Base-by-base conservation (phyloP, 2,888 invertebrate genomes). In the Cerastis rubricosa region DNA sequence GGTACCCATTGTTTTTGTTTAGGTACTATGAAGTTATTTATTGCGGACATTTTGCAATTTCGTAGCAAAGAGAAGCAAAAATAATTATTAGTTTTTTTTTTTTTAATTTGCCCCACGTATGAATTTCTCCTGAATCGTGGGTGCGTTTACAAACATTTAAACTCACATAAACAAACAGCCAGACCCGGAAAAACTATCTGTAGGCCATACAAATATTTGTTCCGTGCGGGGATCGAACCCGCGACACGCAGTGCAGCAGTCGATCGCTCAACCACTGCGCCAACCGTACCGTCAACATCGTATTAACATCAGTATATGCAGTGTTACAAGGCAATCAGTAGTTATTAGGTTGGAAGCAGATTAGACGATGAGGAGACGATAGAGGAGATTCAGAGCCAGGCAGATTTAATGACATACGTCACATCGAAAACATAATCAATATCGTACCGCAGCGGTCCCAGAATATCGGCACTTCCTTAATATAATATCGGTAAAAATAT, bases 401-500 rank as follows among this genome's bases (percentile, higher is more conserved):
- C 2, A 57, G 57, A 57, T 14, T 57, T 25, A 57, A 25, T 7
- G 17, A 57, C 6, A n/a, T 17, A 17, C 25, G 17, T 29, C 29
- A 59, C 8, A 29, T 17, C 19, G 59, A 19, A 59, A 59, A 19
- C 29, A 9, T 19, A 29, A 19, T 1, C 29, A 1, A 29, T 29
- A 29, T 29, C 7, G 29, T 8, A 17, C 17, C 19, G 11, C 11
- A 19, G 35, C 9, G 35, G 35, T 19, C 9, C 61, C 35, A 9
- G 19, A 61, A 61, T 29, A 59, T 59, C 59, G 17, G 17, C 59
- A 9, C 29, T 59, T 29, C 29, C 59, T 12, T 40, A 63, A 78
- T 35, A 25, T 22, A 84, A 71, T 71, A 71, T 66, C 54, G 29
- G 22, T 25, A 63, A 57, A 66, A 71, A 57, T 61, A 67, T 65